Percentiles rank a stretch among this genome's conserved stretches.
Evolutionary conservation across 2,888 invertebrate genomes (phyloP).

Genomic region (Epirrita christyi): DNA sequence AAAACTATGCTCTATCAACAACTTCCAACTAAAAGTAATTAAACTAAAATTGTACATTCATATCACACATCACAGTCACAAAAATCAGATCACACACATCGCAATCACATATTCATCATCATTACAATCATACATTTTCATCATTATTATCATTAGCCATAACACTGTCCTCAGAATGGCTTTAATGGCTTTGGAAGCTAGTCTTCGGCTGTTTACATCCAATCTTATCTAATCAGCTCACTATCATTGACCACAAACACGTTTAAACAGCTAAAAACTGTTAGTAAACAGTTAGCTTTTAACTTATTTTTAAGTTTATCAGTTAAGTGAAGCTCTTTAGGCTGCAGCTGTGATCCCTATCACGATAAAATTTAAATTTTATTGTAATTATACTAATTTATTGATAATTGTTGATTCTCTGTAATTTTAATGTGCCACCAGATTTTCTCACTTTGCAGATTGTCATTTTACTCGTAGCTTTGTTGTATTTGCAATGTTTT

Average conservation of each 20-base stretch:
- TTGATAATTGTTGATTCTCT: slow-evolving; percentile 25
- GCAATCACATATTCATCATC: not conserved
- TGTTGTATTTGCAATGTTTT: no score
- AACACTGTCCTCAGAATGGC: not conserved
- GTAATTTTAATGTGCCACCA: not conserved
- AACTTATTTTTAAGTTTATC: slow-evolving; percentile 11
- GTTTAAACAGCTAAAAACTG: no score
- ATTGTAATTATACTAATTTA: slow-evolving; percentile 40
- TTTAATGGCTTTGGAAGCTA: no score
- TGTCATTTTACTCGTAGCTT: no score
- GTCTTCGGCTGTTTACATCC: no score
- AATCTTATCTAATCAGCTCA: no score
- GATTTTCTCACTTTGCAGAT: not conserved
- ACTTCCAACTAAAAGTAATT: no score
- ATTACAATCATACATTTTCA: not conserved
- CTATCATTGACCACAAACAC: not conserved
- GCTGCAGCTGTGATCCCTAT: slow-evolving; percentile 79
- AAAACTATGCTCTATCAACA: no score
- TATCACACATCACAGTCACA: no score
- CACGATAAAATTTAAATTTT: slow-evolving; percentile 58
- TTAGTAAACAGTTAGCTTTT: not conserved
- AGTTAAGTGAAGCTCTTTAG: slow-evolving; percentile 64
- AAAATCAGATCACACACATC: no score
- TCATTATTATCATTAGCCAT: not conserved
- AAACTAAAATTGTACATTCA: no score